Conservation (phyloP, 2,113 vertebrate species). For the Chamaea fasciata region DNA sequence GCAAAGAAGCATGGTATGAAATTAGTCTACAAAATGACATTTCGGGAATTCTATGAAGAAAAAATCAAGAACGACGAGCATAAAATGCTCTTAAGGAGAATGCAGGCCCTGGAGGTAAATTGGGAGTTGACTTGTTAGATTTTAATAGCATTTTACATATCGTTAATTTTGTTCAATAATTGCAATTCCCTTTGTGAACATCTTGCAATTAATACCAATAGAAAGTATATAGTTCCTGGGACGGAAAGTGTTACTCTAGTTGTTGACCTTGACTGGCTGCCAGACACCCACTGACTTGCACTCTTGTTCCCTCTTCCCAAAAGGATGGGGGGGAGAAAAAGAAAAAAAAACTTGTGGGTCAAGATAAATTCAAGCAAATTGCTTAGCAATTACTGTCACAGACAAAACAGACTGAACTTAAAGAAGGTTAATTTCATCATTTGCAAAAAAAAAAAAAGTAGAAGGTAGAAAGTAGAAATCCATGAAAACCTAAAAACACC, state of each 20-base stretch:
- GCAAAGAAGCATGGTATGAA: slow-evolving; percentile 92
- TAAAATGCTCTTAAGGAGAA: slow-evolving; percentile 86
- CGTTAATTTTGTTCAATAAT: not conserved
- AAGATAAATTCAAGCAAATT: not conserved
- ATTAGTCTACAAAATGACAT: slow-evolving; percentile 87
- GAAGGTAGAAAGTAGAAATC: not conserved
- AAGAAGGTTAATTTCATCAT: not conserved
- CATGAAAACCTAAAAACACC: not conserved
- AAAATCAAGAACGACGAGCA: slow-evolving; percentile 86
- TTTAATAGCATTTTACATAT: not conserved
- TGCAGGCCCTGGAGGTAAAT: slow-evolving; percentile 89
- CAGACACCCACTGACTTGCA: not conserved
- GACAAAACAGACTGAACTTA: not conserved
- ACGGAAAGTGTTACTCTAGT: not conserved
- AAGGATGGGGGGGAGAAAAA: not conserved
- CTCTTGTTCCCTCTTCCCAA: not conserved
- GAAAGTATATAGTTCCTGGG: not conserved
- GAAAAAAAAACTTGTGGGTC: not conserved
- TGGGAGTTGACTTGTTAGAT: not conserved
- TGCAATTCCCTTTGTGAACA: not conserved
- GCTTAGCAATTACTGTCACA: not conserved
- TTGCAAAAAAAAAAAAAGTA: not conserved
- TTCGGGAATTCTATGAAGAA: slow-evolving; percentile 90
- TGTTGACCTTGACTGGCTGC: not conserved
- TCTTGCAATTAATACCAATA: not conserved